These are phyloP conservation scores for Drosophila neutralis DNA, from an alignment of 2,888 invertebrate species.

Conservation along the genomic window DNA sequence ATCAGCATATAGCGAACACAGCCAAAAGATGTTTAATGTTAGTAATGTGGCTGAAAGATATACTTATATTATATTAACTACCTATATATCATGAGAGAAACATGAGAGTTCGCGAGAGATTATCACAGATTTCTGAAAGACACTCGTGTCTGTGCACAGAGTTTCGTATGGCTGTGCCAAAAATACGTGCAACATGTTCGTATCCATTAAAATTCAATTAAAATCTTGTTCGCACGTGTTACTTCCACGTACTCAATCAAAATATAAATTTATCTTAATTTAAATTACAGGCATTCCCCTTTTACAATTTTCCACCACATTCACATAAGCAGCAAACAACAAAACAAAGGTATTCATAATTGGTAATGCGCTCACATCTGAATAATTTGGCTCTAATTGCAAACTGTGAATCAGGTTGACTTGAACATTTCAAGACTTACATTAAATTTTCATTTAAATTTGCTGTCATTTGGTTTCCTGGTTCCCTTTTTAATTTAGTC, in stretches of 20 bases:
- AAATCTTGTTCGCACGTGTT: slow-evolving; percentile 41
- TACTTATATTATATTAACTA: neutral
- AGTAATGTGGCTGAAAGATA: neutral
- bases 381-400: slow-evolving; percentile 51
- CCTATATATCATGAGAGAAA: slow-evolving; percentile 2
- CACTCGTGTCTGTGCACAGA: slow-evolving; percentile 4
- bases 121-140: slow-evolving; percentile 19
- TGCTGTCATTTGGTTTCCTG: neutral
- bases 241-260: slow-evolving; percentile 46
- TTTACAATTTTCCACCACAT: neutral
- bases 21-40: neutral
- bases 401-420: slow-evolving; percentile 51
- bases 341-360: slow-evolving; percentile 29
- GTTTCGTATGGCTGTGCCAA: neutral
- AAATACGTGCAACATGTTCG: slow-evolving; percentile 11
- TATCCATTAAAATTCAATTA: slow-evolving; percentile 69
- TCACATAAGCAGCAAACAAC: neutral
- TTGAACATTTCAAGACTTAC: slow-evolving; percentile 32
- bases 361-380: slow-evolving; percentile 18
- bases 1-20: slow-evolving; percentile 4
- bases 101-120: slow-evolving; percentile 7
- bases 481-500: neutral
- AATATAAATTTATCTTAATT: slow-evolving; percentile 56
- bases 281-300: slow-evolving; percentile 35
- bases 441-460: slow-evolving; percentile 2